Evolutionary conservation across 2,797 vertebrate genomes (phyloP).

Genomic region (Danio kyathit): DNA sequence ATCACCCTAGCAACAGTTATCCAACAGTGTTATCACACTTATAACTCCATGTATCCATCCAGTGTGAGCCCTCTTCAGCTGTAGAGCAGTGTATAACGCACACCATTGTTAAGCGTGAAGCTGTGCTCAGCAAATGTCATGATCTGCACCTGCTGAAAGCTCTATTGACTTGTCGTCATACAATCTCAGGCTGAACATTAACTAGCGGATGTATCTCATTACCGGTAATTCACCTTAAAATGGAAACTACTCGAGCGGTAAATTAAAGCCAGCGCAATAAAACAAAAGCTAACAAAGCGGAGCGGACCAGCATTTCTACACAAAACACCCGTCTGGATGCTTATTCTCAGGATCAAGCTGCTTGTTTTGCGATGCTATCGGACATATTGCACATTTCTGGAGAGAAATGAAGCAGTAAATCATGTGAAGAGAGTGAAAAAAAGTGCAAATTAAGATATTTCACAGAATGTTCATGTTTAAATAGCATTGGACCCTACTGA

Average conservation of each 20-base stretch:
- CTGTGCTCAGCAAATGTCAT: slow-evolving; percentile 22
- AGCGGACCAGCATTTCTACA: not conserved
- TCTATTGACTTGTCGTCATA: slow-evolving; percentile 35
- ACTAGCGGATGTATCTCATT: slow-evolving; percentile 48
- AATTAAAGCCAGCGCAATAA: slow-evolving; percentile 48
- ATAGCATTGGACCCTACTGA: too few relatives aligned
- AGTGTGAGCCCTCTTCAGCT: too few relatives aligned
- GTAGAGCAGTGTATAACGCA: too few relatives aligned
- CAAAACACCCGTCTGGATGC: not conserved
- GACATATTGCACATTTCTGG: not conserved
- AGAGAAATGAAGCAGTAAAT: not conserved
- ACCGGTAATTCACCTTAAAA: slow-evolving; percentile 52
- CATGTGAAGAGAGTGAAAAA: not conserved
- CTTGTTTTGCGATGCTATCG: not conserved
- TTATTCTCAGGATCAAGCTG: not conserved
- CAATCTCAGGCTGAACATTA: slow-evolving; percentile 33
- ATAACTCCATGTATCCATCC: too few relatives aligned
- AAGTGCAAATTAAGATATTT: too few relatives aligned
- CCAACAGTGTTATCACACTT: too few relatives aligned
- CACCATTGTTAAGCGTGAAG: too few relatives aligned
- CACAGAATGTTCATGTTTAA: too few relatives aligned
- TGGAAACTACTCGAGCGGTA: slow-evolving; percentile 43
- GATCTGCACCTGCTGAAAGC: slow-evolving; percentile 13
- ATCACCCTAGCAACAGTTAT: too few relatives aligned
- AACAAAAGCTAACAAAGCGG: slow-evolving; percentile 33